These are phyloP conservation scores for Hyles euphorbiae DNA, from an alignment of 1,140 invertebrate genomes.

Conservation along the genomic window DNA sequence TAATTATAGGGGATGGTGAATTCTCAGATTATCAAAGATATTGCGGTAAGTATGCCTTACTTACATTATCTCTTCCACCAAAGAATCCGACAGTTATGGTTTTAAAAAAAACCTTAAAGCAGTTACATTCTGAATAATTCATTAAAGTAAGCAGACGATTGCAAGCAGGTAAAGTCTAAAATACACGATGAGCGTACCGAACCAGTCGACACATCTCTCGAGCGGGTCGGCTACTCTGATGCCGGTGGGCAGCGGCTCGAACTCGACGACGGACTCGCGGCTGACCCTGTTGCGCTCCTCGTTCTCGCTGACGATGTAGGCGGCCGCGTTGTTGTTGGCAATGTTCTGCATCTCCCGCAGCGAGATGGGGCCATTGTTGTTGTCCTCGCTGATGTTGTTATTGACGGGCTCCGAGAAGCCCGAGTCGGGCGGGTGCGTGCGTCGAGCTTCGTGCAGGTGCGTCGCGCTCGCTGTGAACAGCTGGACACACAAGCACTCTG, in stretches of 20 bases:
- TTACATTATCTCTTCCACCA: too few species aligned
- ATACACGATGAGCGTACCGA: constrained; percentile 36
- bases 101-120: too few species aligned
- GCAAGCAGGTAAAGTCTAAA: too few species aligned
- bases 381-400: constrained; percentile 68
- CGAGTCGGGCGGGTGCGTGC: constrained; percentile 53
- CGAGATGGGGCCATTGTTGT: constrained; percentile 75
- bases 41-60: too few species aligned
- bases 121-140: too few species aligned
- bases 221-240: constrained; percentile 51
- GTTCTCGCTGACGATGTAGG: constrained; percentile 69
- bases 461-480: constrained; percentile 57
- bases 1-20: too few species aligned
- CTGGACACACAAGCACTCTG: constrained; percentile 22
- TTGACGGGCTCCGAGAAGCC: constrained; percentile 65
- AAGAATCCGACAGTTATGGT: too few species aligned
- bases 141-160: too few species aligned
- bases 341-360: constrained; percentile 75
- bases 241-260: constrained; percentile 53
- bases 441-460: constrained; percentile 52
- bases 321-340: constrained; percentile 73
- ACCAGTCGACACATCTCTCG: constrained; percentile 60
- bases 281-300: constrained; percentile 60
- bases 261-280: constrained; percentile 62
- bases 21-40: too few species aligned